These are phyloP conservation scores for Liopterus haemorrhoidalis DNA, from an alignment of 2,888 invertebrate genomes.

Conservation along the genomic window DNA sequence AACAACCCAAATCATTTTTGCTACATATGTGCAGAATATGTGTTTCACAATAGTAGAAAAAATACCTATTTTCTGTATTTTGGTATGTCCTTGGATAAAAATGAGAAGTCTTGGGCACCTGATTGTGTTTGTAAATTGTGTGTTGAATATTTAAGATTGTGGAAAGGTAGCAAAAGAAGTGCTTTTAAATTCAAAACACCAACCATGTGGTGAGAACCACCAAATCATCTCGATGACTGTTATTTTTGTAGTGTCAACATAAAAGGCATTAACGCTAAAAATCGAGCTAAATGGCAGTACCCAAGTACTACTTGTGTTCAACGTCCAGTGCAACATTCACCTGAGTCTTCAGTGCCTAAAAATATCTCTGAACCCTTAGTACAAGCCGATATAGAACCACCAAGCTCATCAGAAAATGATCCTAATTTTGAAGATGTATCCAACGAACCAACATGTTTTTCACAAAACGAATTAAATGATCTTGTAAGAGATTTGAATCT, in stretches of 20 bases:
- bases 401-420: too few species aligned
- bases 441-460: conserved; percentile 21
- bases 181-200: conserved; percentile 15
- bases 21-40: conserved; percentile 3
- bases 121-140: conserved; percentile 28
- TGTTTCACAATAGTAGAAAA: conserved; percentile 6
- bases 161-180: conserved; percentile 16
- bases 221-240: conserved; percentile 24
- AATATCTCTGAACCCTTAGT: too few species aligned
- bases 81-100: conserved; percentile 25
- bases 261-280: conserved; percentile 20
- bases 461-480: conserved; percentile 29
- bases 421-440: too few species aligned
- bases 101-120: conserved; percentile 29
- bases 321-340: too few species aligned
- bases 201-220: conserved; percentile 24
- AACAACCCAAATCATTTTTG: conserved; percentile 6
- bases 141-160: conserved; percentile 28
- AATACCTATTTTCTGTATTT: conserved; percentile 28
- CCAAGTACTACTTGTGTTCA: conserved; percentile 16
- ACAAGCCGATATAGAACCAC: too few species aligned
- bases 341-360: too few species aligned
- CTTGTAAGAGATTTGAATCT: conserved; percentile 29
- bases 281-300: conserved; percentile 16
- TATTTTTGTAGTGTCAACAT: conserved; percentile 22